Base-by-base conservation (phyloP, 2,113 vertebrate genomes). In the Caloenas nicobarica region DNA sequence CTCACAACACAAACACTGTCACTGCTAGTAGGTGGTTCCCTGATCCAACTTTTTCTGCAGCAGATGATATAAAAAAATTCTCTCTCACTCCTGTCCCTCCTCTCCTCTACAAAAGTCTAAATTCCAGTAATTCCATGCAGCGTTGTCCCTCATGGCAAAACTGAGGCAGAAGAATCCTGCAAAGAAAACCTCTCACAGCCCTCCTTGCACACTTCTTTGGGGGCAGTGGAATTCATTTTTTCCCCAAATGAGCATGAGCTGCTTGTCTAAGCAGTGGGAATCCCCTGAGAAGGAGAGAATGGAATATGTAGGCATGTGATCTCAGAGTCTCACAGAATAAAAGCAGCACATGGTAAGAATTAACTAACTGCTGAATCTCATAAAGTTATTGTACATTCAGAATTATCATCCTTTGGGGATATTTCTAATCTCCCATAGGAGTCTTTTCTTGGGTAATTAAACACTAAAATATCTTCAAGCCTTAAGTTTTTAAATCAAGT, bases 311-410 rank as follows among this genome's bases (percentile, higher is more conserved):
- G 31, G 44, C 93, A 94, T 0, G 2, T 44, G 74, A 86, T 69
- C 51, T 83, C 68, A 28, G 57, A 82, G 68, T 10, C 51, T 62
- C 64, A 71, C 24, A 88, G 38, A 71, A 94, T 48, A 89, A 62
- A 92, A 74, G 51, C 56, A 94, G 50, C 91, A 93, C 88, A 88
- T 95, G 88, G 68, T 91, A 94, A 81, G 76, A 96, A 95, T 88
- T 94, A 94, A 82, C 66, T 50, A 91, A 93, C n/a, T 71, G 89
- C 54, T 95, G 82, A 88, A 83, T 86, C 79, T 88, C 76, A 83
- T 53, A 81, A 88, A 93, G 14, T 80, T 78, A 78, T 70, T 78
- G 74, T 83, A 73, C 68, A 74, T 81, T 87, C 76, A 93, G 76
- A 90, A 91, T 81, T 71, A 77, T 13, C 71, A 81, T 78, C 82